Evolutionary conservation across 1,140 invertebrate species (phyloP).

Genomic region (Aphidius ervi): DNA sequence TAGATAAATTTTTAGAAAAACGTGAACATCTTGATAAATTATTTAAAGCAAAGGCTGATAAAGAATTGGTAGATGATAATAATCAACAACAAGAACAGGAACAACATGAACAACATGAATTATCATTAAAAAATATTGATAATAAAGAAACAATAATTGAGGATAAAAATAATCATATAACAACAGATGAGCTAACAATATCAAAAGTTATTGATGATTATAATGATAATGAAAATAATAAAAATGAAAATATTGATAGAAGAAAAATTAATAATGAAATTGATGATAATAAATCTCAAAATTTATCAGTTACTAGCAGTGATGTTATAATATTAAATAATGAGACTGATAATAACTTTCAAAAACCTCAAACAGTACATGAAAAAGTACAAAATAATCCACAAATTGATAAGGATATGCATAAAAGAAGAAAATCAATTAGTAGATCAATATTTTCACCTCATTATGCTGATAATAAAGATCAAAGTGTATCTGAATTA

Average conservation of each 20-base stretch:
- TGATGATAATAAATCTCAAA: neutral
- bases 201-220: neutral
- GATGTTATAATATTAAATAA: constrained; percentile 1
- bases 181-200: constrained; percentile 10
- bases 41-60: constrained; percentile 36
- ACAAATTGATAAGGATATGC: constrained; percentile 35
- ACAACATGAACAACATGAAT: neutral
- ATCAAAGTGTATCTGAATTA: constrained; percentile 56
- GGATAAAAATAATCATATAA: constrained; percentile 2
- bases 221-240: neutral
- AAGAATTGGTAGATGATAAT: constrained; percentile 17
- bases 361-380: constrained; percentile 17
- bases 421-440: constrained; percentile 41
- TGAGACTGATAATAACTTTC: constrained; percentile 7
- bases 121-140: constrained; percentile 2
- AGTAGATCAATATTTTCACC: constrained; percentile 70
- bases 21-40: constrained; percentile 49
- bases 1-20: constrained; percentile 55
- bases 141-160: constrained; percentile 9
- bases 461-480: constrained; percentile 58
- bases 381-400: constrained; percentile 20
- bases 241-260: neutral
- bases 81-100: neutral
- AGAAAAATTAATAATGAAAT: constrained; percentile 4
- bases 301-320: neutral